These are phyloP conservation scores for Sphinx pinastri DNA, from an alignment of 2,888 invertebrate species.

Conservation along the genomic window DNA sequence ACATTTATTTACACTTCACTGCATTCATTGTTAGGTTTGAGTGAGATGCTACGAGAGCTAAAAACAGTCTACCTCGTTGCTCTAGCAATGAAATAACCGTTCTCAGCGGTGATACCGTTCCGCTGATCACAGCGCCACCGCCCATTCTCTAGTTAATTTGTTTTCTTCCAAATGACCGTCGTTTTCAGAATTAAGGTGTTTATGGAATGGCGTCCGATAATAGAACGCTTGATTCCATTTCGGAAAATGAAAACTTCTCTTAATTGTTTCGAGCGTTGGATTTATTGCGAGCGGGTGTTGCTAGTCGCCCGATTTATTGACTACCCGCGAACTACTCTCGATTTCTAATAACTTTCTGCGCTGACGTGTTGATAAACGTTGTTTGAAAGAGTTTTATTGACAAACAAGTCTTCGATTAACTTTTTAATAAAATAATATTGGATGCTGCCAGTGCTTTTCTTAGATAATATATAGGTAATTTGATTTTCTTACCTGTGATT, in stretches of 20 bases:
- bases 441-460: too few relatives aligned
- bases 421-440: too few relatives aligned
- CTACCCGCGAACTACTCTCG: constrained; percentile 45
- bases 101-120: not conserved
- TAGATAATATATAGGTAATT: too few relatives aligned
- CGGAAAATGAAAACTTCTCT: constrained; percentile 58
- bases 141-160: constrained; percentile 61
- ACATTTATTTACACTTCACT: too few relatives aligned
- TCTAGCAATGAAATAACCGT: too few relatives aligned
- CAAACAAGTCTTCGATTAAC: not conserved
- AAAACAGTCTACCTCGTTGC: too few relatives aligned
- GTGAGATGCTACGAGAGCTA: too few relatives aligned
- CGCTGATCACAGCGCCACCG: not conserved
- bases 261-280: constrained; percentile 59
- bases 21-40: too few relatives aligned
- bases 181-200: constrained; percentile 78
- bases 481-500: too few relatives aligned
- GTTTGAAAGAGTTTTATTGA: constrained; percentile 4
- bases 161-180: constrained; percentile 74
- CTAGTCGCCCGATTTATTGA: constrained; percentile 37
- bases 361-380: not conserved
- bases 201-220: constrained; percentile 67
- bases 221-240: constrained; percentile 69
- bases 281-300: constrained; percentile 52
- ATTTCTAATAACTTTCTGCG: constrained; percentile 45